Evolutionary conservation across 2,797 vertebrate genomes (phyloP), one percentile per base, ranked within the genome.

Genomic region (Tragelaphus oryx): DNA sequence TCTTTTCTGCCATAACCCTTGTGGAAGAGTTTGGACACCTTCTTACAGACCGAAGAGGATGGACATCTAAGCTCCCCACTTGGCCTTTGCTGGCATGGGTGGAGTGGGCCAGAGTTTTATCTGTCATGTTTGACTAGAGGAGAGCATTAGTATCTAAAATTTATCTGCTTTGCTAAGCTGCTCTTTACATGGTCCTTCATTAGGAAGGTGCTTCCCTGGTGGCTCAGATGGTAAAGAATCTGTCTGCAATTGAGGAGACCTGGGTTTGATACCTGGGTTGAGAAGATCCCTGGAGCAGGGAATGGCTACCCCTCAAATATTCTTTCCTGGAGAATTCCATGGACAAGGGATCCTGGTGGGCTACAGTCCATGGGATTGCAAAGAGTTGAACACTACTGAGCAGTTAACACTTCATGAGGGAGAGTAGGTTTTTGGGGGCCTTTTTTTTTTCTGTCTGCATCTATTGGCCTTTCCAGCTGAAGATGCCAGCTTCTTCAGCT

Each of bases 11-110:
- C 18, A 52, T 11, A 24, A 18, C 3, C 8, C 4, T 14, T 6
- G 20, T 33, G 2, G 13, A 26, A 22, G 28, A 14, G 4, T 68
- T n/a, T 1, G 5, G 84, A 2, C 0, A 41, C 2, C 37, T 24
- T 84, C 20, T 60, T n/a, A n/a, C 0, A 37, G 5, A 44, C 6
- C 37, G 28, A 46, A 48, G 54, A 92, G 6, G 13, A 16, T 88
- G 13, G 28, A 90, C 28, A 5, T 62, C 60, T 81, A 62, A 74
- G 52, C 41, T 62, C 18, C 26, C 62, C 4, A 13, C 22, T 4
- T 20, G 12, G 22, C 2, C 14, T 91, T 78, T 62, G 48, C 86
- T 95, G 46, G 6, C 57, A 18, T 55, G 18, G 4, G 6, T 57
- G 9, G 26, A 8, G 26, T 16, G 14, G 54, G 14, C 2, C 41